phyloP scores from a whole-genome alignment of 2,888 invertebrate species.

The Epinotia ramella region DNA sequence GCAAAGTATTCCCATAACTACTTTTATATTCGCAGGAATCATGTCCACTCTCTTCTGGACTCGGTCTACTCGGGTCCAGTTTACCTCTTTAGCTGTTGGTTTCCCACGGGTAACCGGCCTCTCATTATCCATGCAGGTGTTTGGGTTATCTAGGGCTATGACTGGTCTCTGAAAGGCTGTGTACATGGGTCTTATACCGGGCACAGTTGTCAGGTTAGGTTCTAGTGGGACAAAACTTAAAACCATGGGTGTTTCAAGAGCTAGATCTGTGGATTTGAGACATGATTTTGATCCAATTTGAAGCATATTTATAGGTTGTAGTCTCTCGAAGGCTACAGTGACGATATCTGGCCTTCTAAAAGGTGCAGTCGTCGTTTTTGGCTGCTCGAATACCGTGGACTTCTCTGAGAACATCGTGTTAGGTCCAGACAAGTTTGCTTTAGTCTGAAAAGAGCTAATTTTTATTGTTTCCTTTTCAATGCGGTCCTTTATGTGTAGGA shows the following conservation, averaged over 20 bases:
- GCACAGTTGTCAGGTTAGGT: neutral
- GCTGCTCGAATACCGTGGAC: neutral
- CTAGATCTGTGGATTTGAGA: neutral
- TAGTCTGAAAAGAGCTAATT: neutral
- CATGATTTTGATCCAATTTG: neutral
- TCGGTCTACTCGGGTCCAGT: constrained; percentile 3
- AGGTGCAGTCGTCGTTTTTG: neutral
- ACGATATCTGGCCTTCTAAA: too few relatives aligned
- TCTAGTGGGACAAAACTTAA: neutral
- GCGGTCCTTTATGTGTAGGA: neutral
- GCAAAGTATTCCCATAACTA: constrained; percentile 1
- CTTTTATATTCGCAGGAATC: neutral
- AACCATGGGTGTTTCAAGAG: neutral
- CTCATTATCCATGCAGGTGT: too few relatives aligned
- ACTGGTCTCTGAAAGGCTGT: neutral
- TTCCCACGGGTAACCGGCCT: neutral
- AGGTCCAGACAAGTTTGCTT: neutral
- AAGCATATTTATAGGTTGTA: neutral
- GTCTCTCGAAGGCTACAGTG: neutral
- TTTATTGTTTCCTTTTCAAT: neutral
- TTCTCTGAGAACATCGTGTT: neutral
- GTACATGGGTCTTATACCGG: neutral
- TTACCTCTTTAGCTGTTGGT: neutral
- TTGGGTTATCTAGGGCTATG: neutral
- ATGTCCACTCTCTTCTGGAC: neutral